A percentile compares a stretch with the other conserved stretches of the same genome.
Conservation (phyloP, 2,888 invertebrate species). For the Merodon equestris region DNA sequence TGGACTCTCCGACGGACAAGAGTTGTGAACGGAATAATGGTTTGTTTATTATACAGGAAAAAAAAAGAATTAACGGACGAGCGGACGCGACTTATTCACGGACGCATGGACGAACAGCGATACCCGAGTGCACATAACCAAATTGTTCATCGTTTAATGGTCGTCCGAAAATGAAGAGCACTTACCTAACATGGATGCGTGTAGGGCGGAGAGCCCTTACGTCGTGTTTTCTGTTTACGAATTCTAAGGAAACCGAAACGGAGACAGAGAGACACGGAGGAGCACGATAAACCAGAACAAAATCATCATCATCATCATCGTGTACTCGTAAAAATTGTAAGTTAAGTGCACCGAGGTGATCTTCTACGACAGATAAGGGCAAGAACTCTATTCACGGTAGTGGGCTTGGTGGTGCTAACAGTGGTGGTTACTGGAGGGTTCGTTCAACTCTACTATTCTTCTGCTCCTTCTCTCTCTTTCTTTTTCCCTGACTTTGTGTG, state of each 20-base stretch:
- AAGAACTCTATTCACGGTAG: conserved; percentile 40
- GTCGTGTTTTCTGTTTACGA: conserved; percentile 27
- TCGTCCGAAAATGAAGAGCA: conserved; percentile 51
- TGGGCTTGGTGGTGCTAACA: conserved; percentile 3
- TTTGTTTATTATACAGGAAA: conserved; percentile 27
- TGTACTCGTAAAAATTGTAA: conserved; percentile 58
- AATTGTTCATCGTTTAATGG: conserved; percentile 43
- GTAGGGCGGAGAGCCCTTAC: conserved; percentile 50
- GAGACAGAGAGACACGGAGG: conserved; percentile 7
- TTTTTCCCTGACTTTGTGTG: conserved; percentile 3
- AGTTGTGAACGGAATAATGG: conserved; percentile 45
- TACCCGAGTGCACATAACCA: no score
- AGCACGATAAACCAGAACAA: conserved; percentile 18
- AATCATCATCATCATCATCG: conserved; percentile 48
- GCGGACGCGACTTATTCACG: no score
- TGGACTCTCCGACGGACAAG: conserved; percentile 34
- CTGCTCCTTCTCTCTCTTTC: conserved; percentile 11
- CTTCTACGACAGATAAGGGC: conserved; percentile 59
- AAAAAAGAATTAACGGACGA: no score
- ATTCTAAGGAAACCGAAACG: conserved; percentile 24
- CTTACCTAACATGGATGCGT: conserved; percentile 39
- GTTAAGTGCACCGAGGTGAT: conserved; percentile 57
- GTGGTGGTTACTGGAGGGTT: conserved; percentile 30
- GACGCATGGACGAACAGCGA: no score
- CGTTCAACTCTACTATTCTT: conserved; percentile 51